Percentiles rank a stretch among this genome's conserved stretches.
Conservation (phyloP, 2,113 vertebrate species). For the Nycticebus coucang region DNA sequence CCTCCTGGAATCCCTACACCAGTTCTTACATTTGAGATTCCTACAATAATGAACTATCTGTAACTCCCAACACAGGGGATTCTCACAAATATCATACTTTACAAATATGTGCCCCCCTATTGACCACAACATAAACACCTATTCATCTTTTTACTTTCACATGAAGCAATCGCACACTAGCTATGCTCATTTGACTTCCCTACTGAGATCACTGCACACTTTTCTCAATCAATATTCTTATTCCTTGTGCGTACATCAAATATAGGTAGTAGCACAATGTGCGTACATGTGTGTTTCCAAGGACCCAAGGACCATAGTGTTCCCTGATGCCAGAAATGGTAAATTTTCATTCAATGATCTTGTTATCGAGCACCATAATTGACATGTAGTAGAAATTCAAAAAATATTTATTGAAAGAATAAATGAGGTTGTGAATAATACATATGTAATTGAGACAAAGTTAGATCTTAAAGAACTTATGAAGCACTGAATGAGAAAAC, state of each 20-base stretch:
- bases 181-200: not conserved
- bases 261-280: not conserved
- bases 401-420: not conserved
- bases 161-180: not conserved
- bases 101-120: not conserved
- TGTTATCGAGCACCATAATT: not conserved
- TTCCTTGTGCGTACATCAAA: not conserved
- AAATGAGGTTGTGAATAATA: not conserved
- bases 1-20: not conserved
- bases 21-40: not conserved
- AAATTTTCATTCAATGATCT: not conserved
- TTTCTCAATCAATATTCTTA: not conserved
- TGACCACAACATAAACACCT: not conserved
- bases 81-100: not conserved
- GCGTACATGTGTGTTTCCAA: not conserved
- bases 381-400: not conserved
- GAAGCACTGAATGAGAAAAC: not conserved
- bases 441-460: not conserved
- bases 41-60: not conserved
- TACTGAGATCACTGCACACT: not conserved
- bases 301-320: not conserved
- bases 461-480: not conserved
- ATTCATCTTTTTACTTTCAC: not conserved
- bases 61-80: not conserved
- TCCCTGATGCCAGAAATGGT: not conserved